Base-by-base conservation (phyloP, 2,797 vertebrate genomes). In the Hephaestus fuliginosus region DNA sequence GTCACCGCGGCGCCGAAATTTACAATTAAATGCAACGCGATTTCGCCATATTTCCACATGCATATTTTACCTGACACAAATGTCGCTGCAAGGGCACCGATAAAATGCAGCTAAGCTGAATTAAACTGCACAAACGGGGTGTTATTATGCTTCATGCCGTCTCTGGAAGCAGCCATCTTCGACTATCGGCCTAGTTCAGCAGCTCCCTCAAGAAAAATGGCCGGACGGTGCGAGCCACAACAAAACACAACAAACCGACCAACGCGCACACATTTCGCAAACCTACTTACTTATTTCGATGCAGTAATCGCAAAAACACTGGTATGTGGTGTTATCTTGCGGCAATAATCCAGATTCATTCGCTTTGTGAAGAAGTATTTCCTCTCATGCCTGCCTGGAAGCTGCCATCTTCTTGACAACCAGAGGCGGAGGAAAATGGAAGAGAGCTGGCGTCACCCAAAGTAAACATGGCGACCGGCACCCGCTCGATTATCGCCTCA, bases 351-450 rank as follows among this genome's bases (percentile, higher is more conserved):
- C 94, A 94, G 88, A 91, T 93, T 95, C 95, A 95, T 94, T 94
- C 89, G 93, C 87, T 95, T 91, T 90, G 79, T 88, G 90, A 86
- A 94, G 95, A 94, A 96, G 92, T 95, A 93, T 94, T 94, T 94
- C 93, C 93, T 95, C 94, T 96, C 96, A 96, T 96, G 97, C 96
- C 96, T 97, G 95, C 96, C 96, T 97, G 97, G 97, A 97, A 97
- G 97, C 97, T 97, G 97, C 97, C 97, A 98, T 97, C 95, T 97
- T 97, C 96, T 96, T 94, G 95, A 94, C 96, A 95, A 95, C 96
- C 80, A 93, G 88, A 93, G 92, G 94, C 91, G 94, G 92, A 94
- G 93, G 92, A 94, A 94, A 95, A 95, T 94, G 93, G 95, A 92
- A 86, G 81, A 71, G 82, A 90, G 83, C 76, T 84, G 90, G 93